Evolutionary conservation across 2,113 vertebrate genomes (phyloP).

Genomic region (Sminthopsis crassicaudata): DNA sequence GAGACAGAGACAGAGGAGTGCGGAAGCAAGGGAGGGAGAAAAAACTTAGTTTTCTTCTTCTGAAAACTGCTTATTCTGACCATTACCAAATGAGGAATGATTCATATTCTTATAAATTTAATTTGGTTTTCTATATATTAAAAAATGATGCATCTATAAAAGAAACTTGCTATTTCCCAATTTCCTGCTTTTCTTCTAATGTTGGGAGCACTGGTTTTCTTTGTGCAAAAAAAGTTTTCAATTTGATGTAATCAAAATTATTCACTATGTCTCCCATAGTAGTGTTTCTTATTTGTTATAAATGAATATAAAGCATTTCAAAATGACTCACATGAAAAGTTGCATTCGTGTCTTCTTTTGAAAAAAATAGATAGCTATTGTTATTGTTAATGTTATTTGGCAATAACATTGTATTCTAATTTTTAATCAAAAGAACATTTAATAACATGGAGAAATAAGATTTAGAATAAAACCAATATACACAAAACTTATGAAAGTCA

Average conservation of each 20-base stretch:
- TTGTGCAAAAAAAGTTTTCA: neutral
- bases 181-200: neutral
- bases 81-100: neutral
- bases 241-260: neutral
- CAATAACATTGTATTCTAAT: neutral
- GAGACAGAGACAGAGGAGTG: no score
- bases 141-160: neutral
- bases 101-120: neutral
- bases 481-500: slow-evolving; percentile 54
- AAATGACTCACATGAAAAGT: neutral
- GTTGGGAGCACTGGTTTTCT: neutral
- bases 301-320: neutral
- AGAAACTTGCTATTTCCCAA: neutral
- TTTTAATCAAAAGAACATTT: slow-evolving; percentile 1
- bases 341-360: neutral
- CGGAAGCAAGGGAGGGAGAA: no score
- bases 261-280: neutral
- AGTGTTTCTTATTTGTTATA: neutral
- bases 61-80: neutral
- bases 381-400: neutral
- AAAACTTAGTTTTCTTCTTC: neutral
- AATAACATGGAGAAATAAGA: slow-evolving; percentile 11
- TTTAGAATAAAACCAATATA: slow-evolving; percentile 6
- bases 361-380: neutral
- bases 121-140: neutral